Percentiles rank a stretch among this genome's conserved stretches.
Conservation (phyloP, 2,797 vertebrate species). For the Acomys russatus region DNA sequence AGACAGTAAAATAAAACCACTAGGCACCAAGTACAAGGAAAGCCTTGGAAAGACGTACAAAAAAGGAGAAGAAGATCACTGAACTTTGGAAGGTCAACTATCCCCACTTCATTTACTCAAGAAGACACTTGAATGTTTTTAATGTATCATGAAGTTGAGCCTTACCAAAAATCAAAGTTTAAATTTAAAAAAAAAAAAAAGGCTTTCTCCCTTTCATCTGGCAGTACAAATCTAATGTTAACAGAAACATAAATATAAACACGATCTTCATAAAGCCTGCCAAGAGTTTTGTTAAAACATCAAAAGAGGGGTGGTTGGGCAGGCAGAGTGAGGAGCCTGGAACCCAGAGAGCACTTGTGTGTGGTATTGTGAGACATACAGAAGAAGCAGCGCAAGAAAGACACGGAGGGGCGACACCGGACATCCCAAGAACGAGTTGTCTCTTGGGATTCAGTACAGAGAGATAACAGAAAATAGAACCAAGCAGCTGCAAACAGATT, state of each 20-base stretch:
- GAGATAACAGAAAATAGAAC: background rate
- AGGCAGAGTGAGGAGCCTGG: background rate
- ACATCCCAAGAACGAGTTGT: background rate
- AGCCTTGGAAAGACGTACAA: background rate
- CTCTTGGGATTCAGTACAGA: background rate
- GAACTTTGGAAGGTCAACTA: background rate
- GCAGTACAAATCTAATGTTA: background rate
- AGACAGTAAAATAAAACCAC: background rate
- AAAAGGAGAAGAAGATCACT: background rate
- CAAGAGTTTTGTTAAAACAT: background rate
- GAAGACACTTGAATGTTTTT: background rate
- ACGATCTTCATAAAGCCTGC: conserved; percentile 16
- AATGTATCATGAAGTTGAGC: background rate
- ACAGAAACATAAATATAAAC: conserved; percentile 44
- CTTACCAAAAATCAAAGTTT: conserved; percentile 9
- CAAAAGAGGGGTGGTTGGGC: background rate
- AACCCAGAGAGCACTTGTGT: background rate
- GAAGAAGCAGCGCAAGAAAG: background rate
- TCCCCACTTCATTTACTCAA: conserved; percentile 14
- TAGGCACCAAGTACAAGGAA: background rate
- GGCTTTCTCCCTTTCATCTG: background rate
- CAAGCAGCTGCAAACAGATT: background rate
- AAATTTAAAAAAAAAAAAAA: conserved; percentile 5
- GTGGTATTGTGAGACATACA: background rate
- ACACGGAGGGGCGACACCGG: background rate